Evolutionary conservation across 2,113 vertebrate species (phyloP).

Genomic region (Loxodonta africana): DNA sequence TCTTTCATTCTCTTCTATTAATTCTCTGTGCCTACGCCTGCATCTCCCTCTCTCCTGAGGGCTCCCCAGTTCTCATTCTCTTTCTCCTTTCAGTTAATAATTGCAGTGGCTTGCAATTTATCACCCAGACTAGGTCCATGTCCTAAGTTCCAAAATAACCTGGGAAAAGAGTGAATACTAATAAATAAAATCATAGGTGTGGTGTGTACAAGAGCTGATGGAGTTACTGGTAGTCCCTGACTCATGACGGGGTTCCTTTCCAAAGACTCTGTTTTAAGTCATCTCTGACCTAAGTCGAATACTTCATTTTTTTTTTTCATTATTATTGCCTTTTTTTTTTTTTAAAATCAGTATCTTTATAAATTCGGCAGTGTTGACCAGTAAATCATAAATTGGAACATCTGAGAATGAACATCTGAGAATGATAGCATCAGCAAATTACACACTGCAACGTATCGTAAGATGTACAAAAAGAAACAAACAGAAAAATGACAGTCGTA

Average conservation of each 20-base stretch:
- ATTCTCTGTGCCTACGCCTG: background rate
- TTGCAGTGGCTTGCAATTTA: background rate
- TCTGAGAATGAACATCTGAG: background rate
- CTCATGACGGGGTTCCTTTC: background rate
- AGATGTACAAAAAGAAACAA: background rate
- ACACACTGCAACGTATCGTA: background rate
- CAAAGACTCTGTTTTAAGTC: too few relatives aligned
- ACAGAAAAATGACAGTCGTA: too few relatives aligned
- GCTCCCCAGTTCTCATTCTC: background rate
- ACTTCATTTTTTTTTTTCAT: background rate
- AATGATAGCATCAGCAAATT: background rate
- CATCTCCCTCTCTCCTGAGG: background rate
- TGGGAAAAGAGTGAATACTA: background rate
- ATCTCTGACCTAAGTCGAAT: background rate
- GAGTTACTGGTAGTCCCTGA: background rate
- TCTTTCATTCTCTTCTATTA: slow-evolving; percentile 16
- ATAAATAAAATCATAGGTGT: background rate
- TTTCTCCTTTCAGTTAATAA: slow-evolving; percentile 50
- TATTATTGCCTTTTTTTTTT: background rate
- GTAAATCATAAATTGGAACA: background rate
- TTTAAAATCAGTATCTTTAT: background rate
- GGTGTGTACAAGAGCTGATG: background rate
- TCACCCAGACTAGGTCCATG: background rate
- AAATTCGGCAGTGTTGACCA: background rate
- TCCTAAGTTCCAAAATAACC: slow-evolving; percentile 31